A percentile compares a stretch with the other conserved stretches of the same genome.
Conservation (phyloP, 2,797 vertebrate genomes). For the Eulemur albifrons region DNA sequence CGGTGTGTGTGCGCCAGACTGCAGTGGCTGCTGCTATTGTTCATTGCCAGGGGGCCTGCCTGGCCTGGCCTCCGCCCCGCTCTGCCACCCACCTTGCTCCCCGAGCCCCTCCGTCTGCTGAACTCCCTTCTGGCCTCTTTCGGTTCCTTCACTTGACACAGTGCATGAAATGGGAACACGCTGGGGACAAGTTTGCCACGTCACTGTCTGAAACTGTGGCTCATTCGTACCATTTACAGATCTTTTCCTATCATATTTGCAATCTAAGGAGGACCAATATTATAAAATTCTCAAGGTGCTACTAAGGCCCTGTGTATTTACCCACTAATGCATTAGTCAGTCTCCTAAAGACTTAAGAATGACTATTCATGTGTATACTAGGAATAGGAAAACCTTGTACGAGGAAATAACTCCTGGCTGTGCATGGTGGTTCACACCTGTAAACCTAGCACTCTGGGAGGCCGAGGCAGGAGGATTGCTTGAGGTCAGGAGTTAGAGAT, state of each 20-base stretch:
- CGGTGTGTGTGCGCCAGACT: rapidly evolving
- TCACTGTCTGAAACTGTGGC: not conserved
- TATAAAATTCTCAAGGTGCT: not conserved
- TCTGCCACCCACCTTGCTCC: no score
- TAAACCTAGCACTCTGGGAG: no score
- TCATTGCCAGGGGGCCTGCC: no score
- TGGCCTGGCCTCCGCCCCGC: not conserved
- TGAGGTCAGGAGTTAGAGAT: no score
- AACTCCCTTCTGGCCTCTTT: not conserved
- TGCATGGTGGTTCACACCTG: no score
- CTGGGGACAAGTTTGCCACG: rapidly evolving
- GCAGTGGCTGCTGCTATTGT: rapidly evolving
- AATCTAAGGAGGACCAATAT: no score
- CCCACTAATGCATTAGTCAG: not conserved
- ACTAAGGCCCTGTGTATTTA: no score
- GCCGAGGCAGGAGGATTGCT: no score
- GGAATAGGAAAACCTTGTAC: not conserved
- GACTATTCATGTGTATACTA: not conserved
- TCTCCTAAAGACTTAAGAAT: not conserved
- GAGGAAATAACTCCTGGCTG: not conserved
- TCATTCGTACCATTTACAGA: not conserved
- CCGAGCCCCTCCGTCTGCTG: not conserved
- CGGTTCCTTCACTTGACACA: not conserved
- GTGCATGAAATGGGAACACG: no score
- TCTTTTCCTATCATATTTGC: not conserved